Evolutionary conservation across 2,888 invertebrate genomes (phyloP).

Genomic region (Nezara viridula): DNA sequence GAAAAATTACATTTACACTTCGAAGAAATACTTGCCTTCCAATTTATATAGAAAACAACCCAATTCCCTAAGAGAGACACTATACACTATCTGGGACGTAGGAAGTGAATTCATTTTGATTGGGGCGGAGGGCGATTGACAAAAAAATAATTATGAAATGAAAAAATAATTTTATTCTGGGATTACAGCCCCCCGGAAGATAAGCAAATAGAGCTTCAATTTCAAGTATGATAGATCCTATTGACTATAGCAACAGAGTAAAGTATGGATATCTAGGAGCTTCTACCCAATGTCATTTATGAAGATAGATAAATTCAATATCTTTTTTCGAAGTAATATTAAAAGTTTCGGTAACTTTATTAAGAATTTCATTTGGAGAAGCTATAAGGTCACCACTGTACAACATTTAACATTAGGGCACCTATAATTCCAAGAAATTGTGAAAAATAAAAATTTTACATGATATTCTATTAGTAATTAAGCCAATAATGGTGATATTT

Average conservation of each 20-base stretch:
- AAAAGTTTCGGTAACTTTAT: conserved; percentile 81
- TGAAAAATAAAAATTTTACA: not conserved
- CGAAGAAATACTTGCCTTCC: no score
- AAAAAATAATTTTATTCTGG: no score
- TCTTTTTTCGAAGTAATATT: conserved; percentile 78
- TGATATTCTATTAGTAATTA: not conserved
- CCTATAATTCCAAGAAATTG: conserved; percentile 37
- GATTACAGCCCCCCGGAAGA: conserved; percentile 84
- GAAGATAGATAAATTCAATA: conserved; percentile 86
- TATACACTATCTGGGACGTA: no score
- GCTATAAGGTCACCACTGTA: conserved; percentile 92
- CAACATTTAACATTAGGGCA: conserved; percentile 74
- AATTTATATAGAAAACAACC: no score
- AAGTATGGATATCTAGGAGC: conserved; percentile 88
- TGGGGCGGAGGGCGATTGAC: no score
- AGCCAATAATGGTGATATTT: not conserved
- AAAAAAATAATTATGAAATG: no score
- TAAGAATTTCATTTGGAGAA: conserved; percentile 82
- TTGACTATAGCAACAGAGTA: conserved; percentile 90
- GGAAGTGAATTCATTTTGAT: no score
- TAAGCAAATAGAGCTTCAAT: conserved; percentile 88
- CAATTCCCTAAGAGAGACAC: no score
- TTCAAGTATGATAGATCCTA: conserved; percentile 86
- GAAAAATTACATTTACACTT: no score
- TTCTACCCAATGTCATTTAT: conserved; percentile 83